Evolutionary conservation across 1,140 invertebrate species (phyloP), one percentile per base, ranked within the genome.

Genomic region (Hermetia illucens): DNA sequence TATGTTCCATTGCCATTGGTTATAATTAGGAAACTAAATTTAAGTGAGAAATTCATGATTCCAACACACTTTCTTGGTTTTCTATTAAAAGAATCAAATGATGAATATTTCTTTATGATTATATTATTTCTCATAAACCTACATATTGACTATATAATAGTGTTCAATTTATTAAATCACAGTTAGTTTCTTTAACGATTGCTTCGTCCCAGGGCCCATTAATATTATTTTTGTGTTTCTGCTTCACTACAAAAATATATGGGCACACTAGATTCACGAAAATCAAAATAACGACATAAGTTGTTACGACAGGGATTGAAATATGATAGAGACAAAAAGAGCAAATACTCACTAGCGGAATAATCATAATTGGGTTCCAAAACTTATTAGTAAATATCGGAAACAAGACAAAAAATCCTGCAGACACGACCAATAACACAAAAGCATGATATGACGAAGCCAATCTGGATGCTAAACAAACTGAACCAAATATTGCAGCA

Each of bases 181-280:
- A 47, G 40, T 36, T 52, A 41, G 56, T 54, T 63, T 74, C 71
- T 48, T 71, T 64, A 17, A 77, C 70, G 40, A 85, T 68, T 27
- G 89, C 89, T 57, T 94, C 90, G 65, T 94, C 91, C 90, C 91
- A 95, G 4, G 90, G 90, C 2, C 91, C 91, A 64, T 93, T 82
- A 47, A 92, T 93, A 60, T 91, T 94, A 61, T 89, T 80, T 65
- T 95, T 95, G 51, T 81, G 78, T 31, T 70, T 76, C 50, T 94
- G 86, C 61, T 82, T 81, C 37, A 58, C 64, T 1, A 90, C 72
- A 62, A 91, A 87, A 63, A 77, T 77, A 5, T 72, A 51, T 4
- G 91, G 89, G 60, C 84, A 93, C 31, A 82, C 59, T 32, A 80
- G 60, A 57, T 72, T 77, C 33, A 87, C 63, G 50, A 84, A 73